These are phyloP conservation scores for Drosophila carrolli DNA, from an alignment of 1,140 invertebrate species.

Conservation along the genomic window DNA sequence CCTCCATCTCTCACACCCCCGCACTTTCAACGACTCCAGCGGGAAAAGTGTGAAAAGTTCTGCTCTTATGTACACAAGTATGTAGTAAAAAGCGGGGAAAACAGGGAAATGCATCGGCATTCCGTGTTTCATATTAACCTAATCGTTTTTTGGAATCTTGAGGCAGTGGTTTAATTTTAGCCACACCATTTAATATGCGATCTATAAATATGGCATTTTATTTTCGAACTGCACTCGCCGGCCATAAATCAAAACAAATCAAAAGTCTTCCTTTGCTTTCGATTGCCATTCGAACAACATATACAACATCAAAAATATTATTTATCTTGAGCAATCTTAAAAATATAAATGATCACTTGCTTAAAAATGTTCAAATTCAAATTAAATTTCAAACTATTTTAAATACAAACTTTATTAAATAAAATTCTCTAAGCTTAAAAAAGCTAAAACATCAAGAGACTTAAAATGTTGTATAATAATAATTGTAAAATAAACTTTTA, in stretches of 20 bases:
- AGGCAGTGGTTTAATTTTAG: conserved; percentile 7
- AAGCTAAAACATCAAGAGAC: too few species aligned
- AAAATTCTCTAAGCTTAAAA: too few species aligned
- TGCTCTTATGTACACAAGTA: conserved; percentile 47
- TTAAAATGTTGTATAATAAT: too few species aligned
- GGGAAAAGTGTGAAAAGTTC: conserved; percentile 59
- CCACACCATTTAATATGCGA: conserved; percentile 2
- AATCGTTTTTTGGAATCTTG: not conserved
- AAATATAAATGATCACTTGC: too few species aligned
- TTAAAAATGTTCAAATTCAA: too few species aligned
- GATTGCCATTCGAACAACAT: not conserved
- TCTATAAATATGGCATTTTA: conserved; percentile 50
- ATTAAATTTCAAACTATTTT: too few species aligned
- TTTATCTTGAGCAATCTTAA: not conserved
- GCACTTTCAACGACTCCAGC: conserved; percentile 17
- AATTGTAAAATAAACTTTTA: too few species aligned
- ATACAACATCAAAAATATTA: not conserved
- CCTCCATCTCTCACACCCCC: conserved; percentile 4
- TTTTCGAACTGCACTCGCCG: conserved; percentile 45
- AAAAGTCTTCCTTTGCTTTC: not conserved
- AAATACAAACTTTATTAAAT: too few species aligned
- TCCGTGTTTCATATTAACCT: not conserved
- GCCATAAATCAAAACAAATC: conserved; percentile 60
- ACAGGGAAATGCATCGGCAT: conserved; percentile 5
- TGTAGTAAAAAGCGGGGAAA: conserved; percentile 32